These are phyloP conservation scores for Tigriopus japonicus DNA, from an alignment of 1,140 invertebrate species.

Conservation along the genomic window DNA sequence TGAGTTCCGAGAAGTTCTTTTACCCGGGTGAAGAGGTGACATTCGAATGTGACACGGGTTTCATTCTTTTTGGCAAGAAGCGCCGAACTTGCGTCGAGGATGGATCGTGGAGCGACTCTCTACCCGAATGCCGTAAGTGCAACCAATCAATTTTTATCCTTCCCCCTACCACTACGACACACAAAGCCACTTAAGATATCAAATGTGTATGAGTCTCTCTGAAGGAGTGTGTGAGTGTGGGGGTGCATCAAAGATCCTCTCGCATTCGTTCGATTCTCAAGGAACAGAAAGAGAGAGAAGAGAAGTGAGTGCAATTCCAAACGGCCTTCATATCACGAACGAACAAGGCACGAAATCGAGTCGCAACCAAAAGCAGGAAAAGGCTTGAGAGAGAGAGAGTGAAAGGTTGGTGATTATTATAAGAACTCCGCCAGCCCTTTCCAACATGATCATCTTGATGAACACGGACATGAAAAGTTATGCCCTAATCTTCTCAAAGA, in stretches of 20 bases:
- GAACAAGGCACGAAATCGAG: slow-evolving; percentile 5
- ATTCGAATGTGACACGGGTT: slow-evolving; percentile 18
- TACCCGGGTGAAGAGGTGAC: slow-evolving; percentile 19
- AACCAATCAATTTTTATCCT: slow-evolving; percentile 12
- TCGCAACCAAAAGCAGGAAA: slow-evolving; percentile 17
- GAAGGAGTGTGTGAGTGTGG: background rate
- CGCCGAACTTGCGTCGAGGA: slow-evolving; percentile 64
- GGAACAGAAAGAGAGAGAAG: background rate
- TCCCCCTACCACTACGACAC: background rate
- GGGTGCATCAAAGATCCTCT: background rate
- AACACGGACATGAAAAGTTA: too few relatives aligned
- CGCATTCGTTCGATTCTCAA: background rate
- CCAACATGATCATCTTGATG: too few relatives aligned
- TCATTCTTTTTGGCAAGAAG: slow-evolving; percentile 38
- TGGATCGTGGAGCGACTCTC: slow-evolving; percentile 59
- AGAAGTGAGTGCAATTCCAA: background rate
- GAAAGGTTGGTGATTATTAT: background rate
- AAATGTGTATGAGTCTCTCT: background rate
- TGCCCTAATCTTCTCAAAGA: too few relatives aligned
- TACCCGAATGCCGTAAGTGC: slow-evolving; percentile 42
- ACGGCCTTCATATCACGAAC: background rate
- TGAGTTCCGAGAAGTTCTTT: slow-evolving; percentile 17
- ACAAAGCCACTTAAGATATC: background rate
- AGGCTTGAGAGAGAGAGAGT: slow-evolving; percentile 10
- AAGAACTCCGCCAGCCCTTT: too few relatives aligned